These are phyloP conservation scores for Nothura maculosa DNA, from an alignment of 2,797 vertebrate genomes.

Conservation along the genomic window DNA sequence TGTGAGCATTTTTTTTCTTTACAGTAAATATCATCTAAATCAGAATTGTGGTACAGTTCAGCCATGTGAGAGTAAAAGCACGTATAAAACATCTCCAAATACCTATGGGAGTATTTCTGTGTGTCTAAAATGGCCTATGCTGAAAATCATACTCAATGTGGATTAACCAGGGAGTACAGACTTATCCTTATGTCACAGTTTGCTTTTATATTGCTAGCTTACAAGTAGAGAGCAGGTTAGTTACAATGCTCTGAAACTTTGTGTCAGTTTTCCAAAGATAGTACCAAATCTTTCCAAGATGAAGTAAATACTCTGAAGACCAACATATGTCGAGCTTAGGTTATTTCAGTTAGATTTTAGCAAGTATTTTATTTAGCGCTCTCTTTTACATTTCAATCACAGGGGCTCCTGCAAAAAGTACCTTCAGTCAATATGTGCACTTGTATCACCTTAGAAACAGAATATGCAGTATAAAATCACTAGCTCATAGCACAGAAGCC, in stretches of 20 bases:
- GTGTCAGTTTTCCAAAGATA: background rate
- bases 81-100: background rate
- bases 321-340: background rate
- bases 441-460: background rate
- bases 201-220: background rate
- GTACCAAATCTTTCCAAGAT: constrained; percentile 6
- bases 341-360: background rate
- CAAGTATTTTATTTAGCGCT: background rate
- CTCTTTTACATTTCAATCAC: background rate
- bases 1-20: background rate
- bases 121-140: background rate
- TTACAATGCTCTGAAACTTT: background rate
- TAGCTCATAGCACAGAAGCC: background rate
- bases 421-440: background rate
- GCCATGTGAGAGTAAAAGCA: background rate
- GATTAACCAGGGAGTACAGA: background rate
- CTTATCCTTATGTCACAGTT: background rate
- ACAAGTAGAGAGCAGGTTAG: background rate
- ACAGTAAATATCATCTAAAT: background rate
- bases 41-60: background rate
- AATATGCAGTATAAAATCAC: background rate
- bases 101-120: background rate
- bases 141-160: background rate
- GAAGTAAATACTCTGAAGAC: background rate
- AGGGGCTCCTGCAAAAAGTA: background rate